These are phyloP conservation scores for Cyrtonyx montezumae DNA, from an alignment of 2,113 vertebrate genomes.

Conservation along the genomic window DNA sequence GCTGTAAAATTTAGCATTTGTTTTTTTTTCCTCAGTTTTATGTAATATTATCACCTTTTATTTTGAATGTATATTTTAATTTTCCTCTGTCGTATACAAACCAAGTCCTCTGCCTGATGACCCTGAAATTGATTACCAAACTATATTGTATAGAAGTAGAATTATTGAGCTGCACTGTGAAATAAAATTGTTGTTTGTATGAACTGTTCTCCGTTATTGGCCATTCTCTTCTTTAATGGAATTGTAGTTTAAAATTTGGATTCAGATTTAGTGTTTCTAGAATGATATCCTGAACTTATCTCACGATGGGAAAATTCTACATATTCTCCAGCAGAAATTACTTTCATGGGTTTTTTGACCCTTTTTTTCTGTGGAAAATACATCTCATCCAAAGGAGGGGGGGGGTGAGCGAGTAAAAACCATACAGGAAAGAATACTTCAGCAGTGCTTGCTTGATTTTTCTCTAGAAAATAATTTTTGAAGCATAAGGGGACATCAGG, in stretches of 20 bases:
- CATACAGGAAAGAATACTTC: neutral
- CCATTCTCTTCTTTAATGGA: neutral
- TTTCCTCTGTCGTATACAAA: neutral
- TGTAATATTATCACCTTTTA: neutral
- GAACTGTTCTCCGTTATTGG: neutral
- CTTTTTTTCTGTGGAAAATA: neutral
- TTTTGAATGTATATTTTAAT: neutral
- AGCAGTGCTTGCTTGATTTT: neutral
- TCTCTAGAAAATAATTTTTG: neutral
- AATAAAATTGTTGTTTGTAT: neutral
- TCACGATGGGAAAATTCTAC: neutral
- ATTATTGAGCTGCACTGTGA: neutral
- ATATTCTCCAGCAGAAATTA: neutral
- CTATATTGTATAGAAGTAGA: neutral
- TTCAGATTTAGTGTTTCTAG: neutral
- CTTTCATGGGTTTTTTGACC: neutral
- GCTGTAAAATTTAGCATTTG: neutral
- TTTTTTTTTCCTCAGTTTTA: neutral
- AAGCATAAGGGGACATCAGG: neutral
- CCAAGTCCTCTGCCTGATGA: neutral
- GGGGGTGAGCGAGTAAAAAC: neutral
- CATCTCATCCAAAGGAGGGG: neutral
- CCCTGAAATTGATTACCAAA: neutral
- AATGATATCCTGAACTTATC: neutral
- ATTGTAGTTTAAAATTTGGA: neutral